Percentiles rank a stretch among this genome's conserved stretches.
Evolutionary conservation across 2,113 vertebrate species (phyloP).

Genomic region (Cinclus cinclus): DNA sequence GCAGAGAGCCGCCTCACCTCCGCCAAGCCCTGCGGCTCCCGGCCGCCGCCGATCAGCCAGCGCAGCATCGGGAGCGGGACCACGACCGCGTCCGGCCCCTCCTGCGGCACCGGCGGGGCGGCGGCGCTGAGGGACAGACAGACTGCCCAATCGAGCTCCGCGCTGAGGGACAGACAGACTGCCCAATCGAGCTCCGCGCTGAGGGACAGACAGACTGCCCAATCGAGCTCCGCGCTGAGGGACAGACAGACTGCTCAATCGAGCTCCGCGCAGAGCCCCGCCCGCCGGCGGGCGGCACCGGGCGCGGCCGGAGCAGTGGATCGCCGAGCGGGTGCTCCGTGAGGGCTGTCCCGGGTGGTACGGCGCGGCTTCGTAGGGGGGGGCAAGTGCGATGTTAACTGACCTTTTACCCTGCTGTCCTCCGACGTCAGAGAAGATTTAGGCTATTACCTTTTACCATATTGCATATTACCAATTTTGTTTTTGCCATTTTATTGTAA

Average conservation of each 20-base stretch:
- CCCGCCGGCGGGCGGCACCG: neutral
- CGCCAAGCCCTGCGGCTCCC: constrained; percentile 83
- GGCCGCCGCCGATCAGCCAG: constrained; percentile 90
- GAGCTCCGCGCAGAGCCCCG: neutral
- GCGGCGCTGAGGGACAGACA: rapidly evolving
- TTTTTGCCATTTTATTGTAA: rapidly evolving
- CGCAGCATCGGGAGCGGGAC: constrained; percentile 80
- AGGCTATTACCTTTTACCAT: neutral
- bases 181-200: too few species aligned
- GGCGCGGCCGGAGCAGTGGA: neutral
- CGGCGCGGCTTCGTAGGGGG: rapidly evolving
- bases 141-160: neutral
- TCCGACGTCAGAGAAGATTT: neutral
- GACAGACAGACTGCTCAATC: too few species aligned
- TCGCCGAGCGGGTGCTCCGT: neutral
- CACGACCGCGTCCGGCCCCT: rapidly evolving
- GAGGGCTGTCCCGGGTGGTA: rapidly evolving
- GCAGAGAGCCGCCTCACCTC: constrained; percentile 75
- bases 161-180: too few species aligned
- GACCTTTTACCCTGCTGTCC: too few species aligned
- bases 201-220: too few species aligned
- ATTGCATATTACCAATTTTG: neutral
- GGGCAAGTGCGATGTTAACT: rapidly evolving
- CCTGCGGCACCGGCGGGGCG: neutral
- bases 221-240: too few species aligned